Percentiles rank a stretch among this genome's conserved stretches.
Conservation (phyloP, 2,113 vertebrate species). For the Neogobius melanostomus region DNA sequence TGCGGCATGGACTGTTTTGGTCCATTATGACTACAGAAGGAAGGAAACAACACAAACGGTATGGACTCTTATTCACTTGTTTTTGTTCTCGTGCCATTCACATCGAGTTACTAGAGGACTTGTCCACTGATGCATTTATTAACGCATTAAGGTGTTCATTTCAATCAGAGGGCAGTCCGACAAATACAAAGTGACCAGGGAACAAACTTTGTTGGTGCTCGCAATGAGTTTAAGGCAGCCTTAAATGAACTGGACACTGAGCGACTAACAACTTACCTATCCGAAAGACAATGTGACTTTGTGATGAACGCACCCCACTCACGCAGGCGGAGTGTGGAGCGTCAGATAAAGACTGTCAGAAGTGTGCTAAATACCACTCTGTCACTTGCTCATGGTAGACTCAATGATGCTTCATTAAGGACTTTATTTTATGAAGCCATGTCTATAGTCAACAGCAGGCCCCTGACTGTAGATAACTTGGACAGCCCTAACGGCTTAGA, state of each 20-base stretch:
- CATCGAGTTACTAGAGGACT: background rate
- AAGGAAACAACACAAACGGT: too few species aligned
- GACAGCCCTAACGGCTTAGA: too few species aligned
- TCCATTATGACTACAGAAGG: too few species aligned
- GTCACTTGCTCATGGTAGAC: too few species aligned
- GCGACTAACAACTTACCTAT: background rate
- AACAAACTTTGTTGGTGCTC: background rate
- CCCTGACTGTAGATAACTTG: too few species aligned
- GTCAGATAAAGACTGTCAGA: too few species aligned
- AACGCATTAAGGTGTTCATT: background rate
- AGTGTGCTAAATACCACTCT: too few species aligned
- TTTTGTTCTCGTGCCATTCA: slow-evolving; percentile 1
- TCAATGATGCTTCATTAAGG: too few species aligned
- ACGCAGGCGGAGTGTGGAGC: too few species aligned
- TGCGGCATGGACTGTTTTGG: too few species aligned
- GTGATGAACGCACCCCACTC: background rate
- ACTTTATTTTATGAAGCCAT: too few species aligned
- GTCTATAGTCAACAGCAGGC: too few species aligned
- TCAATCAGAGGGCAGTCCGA: background rate
- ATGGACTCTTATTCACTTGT: background rate
- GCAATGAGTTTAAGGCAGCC: background rate
- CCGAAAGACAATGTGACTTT: background rate
- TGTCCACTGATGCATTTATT: background rate
- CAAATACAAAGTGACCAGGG: background rate
- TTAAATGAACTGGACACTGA: background rate